Percentiles rank a stretch among this genome's conserved stretches.
These are phyloP conservation scores for Otocyon megalotis DNA, from an alignment of 2,113 vertebrate genomes.

Conservation along the genomic window DNA sequence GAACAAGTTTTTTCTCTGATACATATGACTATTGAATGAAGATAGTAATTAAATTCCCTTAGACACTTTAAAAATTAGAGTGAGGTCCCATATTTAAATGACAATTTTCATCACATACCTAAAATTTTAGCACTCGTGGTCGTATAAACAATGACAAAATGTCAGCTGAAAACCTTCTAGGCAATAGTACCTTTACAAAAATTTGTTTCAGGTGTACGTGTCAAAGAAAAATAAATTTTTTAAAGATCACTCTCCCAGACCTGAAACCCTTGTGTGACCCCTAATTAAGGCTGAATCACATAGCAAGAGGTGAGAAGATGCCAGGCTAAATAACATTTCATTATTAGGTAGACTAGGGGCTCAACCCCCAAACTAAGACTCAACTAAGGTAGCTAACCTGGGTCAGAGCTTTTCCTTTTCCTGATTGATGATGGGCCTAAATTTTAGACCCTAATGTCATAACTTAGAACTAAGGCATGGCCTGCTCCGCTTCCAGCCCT, in stretches of 20 bases:
- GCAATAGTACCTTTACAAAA: not conserved
- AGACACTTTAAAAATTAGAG: not conserved
- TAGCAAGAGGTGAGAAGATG: not conserved
- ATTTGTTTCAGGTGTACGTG: not conserved
- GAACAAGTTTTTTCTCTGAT: not conserved
- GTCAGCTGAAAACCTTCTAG: constrained; percentile 10
- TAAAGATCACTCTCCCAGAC: not conserved
- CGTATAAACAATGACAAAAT: not conserved
- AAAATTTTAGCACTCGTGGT: not conserved
- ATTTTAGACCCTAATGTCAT: not conserved
- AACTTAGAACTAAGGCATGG: not conserved
- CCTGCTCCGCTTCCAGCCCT: not conserved
- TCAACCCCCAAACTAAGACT: not conserved
- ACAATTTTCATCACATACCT: not conserved
- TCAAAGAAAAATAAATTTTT: not conserved
- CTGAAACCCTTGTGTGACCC: not conserved
- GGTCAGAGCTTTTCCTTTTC: not conserved
- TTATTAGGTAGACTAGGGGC: not conserved
- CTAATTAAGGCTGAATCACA: not conserved
- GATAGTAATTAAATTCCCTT: not conserved
- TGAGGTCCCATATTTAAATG: not conserved
- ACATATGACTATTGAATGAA: not conserved
- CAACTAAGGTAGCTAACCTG: not conserved
- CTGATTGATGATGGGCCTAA: not conserved
- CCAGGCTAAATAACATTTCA: not conserved